A percentile compares a stretch with the other conserved stretches of the same genome.
Conservation (phyloP, 2,888 invertebrate genomes). For the Polia nebulosa region DNA sequence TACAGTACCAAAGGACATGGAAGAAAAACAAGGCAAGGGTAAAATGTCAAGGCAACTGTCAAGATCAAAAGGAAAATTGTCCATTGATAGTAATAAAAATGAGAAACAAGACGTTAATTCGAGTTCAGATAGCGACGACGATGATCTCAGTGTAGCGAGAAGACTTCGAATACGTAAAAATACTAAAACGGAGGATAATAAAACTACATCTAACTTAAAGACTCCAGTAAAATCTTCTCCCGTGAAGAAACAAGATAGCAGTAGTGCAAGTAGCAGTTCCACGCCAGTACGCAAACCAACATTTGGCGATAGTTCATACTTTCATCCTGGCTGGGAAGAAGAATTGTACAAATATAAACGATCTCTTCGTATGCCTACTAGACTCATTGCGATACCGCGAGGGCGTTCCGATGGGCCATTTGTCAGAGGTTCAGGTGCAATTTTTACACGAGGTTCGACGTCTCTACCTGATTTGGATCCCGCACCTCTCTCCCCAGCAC, state of each 20-base stretch:
- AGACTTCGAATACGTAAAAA: constrained; percentile 87
- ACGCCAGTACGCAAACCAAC: constrained; percentile 90
- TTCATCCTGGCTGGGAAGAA: constrained; percentile 95
- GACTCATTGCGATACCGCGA: constrained; percentile 95
- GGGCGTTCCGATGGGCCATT: constrained; percentile 91
- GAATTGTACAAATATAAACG: constrained; percentile 96
- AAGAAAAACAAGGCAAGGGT: constrained; percentile 78
- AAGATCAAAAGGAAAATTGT: constrained; percentile 80
- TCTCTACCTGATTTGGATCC: constrained; percentile 95
- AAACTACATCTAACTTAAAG: constrained; percentile 73
- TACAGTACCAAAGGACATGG: constrained; percentile 76
- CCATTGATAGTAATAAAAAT: constrained; percentile 80
- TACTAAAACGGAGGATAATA: constrained; percentile 86
- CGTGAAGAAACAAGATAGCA: constrained; percentile 81
- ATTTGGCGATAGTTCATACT: constrained; percentile 93
- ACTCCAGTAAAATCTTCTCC: constrained; percentile 81
- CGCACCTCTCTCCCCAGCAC: constrained; percentile 93
- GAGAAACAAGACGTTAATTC: constrained; percentile 78
- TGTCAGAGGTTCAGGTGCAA: constrained; percentile 77
- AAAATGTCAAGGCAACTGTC: constrained; percentile 77
- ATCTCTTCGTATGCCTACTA: constrained; percentile 95
- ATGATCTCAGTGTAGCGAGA: constrained; percentile 83
- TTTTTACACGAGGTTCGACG: constrained; percentile 93
- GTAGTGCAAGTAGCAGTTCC: constrained; percentile 79
- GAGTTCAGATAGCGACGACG: constrained; percentile 86